Evolutionary conservation across 2,797 vertebrate species (phyloP).

Genomic region (Rhynchonycteris naso): DNA sequence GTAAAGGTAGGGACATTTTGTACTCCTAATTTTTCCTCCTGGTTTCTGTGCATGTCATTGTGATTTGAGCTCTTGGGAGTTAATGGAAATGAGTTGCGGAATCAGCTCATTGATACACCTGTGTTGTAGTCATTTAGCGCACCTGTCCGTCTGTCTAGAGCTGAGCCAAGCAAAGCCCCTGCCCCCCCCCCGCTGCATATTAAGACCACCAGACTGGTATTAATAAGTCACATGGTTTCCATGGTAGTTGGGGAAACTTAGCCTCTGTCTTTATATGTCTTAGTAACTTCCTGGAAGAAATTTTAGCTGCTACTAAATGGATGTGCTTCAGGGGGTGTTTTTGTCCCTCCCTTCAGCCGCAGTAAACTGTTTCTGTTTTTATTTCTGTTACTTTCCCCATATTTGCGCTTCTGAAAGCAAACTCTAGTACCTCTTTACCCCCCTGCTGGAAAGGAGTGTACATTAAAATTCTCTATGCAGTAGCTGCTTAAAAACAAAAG

Average conservation of each 20-base stretch:
- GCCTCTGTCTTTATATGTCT: slow-evolving; percentile 33
- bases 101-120: background rate
- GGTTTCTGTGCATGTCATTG: slow-evolving; percentile 1
- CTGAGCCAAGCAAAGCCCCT: background rate
- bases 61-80: slow-evolving; percentile 47
- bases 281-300: slow-evolving; percentile 67
- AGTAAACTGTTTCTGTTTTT: slow-evolving; percentile 85
- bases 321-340: slow-evolving; percentile 80
- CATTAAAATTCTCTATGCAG: slow-evolving; percentile 89
- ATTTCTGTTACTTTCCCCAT: slow-evolving; percentile 84
- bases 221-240: background rate
- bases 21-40: background rate
- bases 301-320: slow-evolving; percentile 71
- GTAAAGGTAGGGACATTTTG: slow-evolving; percentile 93
- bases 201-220: background rate
- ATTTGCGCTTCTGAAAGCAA: slow-evolving; percentile 87
- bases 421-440: slow-evolving; percentile 85
- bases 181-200: background rate
- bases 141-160: background rate
- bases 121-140: background rate
- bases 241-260: background rate
- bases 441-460: slow-evolving; percentile 85
- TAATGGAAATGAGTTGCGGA: slow-evolving; percentile 42
- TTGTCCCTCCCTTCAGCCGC: slow-evolving; percentile 67
- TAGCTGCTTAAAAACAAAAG: slow-evolving; percentile 94